Conservation (phyloP, 2,797 vertebrate genomes). For the Cyprinodon diabolis region DNA sequence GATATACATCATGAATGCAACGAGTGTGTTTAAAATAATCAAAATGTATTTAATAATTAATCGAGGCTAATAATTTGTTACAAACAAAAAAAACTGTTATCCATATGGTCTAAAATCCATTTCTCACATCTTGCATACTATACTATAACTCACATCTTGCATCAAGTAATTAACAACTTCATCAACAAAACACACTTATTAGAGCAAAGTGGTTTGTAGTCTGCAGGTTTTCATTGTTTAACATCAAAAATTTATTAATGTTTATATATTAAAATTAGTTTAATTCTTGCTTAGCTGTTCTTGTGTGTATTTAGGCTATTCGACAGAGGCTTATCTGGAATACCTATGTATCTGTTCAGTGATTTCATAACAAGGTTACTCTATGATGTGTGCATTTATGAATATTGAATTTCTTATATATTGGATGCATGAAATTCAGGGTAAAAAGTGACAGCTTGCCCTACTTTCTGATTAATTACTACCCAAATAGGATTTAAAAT, state of each 20-base stretch:
- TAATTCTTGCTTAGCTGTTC: not conserved
- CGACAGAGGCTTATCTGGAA: not conserved
- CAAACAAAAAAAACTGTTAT: not conserved
- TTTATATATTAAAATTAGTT: not conserved
- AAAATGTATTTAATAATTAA: not conserved
- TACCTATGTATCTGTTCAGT: not conserved
- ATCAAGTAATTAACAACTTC: not conserved
- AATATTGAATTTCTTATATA: too few species aligned
- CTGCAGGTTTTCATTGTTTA: not conserved
- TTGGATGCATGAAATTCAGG: too few species aligned
- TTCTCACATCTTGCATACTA: not conserved
- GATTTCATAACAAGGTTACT: too few species aligned
- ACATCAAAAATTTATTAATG: not conserved
- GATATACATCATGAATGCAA: conserved; percentile 39
- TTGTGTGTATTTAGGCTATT: not conserved
- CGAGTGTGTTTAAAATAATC: conserved; percentile 3
- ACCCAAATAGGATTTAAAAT: not conserved
- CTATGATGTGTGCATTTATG: too few species aligned
- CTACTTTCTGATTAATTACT: not conserved
- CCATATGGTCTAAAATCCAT: not conserved
- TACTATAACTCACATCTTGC: not conserved
- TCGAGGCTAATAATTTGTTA: not conserved
- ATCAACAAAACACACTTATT: not conserved
- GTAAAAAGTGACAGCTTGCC: too few species aligned
- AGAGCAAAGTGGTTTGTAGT: not conserved